Conservation (phyloP, 2,113 vertebrate genomes). For the Perca flavescens region DNA sequence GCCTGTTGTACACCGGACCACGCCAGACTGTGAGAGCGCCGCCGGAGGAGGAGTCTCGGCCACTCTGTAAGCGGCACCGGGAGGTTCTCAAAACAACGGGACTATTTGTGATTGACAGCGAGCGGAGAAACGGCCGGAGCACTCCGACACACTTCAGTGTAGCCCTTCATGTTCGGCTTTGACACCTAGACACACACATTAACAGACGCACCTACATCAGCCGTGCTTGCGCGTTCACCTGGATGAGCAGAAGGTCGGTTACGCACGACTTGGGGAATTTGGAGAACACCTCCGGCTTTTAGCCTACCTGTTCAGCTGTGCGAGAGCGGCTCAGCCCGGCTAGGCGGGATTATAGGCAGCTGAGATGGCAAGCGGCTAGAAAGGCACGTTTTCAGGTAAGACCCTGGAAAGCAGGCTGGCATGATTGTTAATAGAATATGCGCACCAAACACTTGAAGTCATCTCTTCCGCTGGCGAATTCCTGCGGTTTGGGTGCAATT, state of each 20-base stretch:
- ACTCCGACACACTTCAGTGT: slow-evolving; percentile 11
- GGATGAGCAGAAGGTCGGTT: slow-evolving; percentile 36
- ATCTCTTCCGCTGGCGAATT: not conserved
- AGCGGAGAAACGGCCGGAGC: not conserved
- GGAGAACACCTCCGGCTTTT: slow-evolving; percentile 47
- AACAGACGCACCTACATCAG: not conserved
- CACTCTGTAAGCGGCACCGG: slow-evolving; percentile 32
- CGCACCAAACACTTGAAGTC: slow-evolving; percentile 15
- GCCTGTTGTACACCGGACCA: slow-evolving; percentile 27
- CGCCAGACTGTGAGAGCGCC: slow-evolving; percentile 62
- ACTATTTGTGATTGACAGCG: slow-evolving; percentile 36
- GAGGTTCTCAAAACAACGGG: slow-evolving; percentile 42
- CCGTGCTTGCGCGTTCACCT: slow-evolving; percentile 30
- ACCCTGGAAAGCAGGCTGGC: not conserved
- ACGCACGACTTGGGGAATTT: slow-evolving; percentile 41
- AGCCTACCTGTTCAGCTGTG: slow-evolving; percentile 57
- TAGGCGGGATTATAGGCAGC: slow-evolving; percentile 40
- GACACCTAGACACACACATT: not conserved
- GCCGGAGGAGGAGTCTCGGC: slow-evolving; percentile 52
- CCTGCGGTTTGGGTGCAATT: not conserved
- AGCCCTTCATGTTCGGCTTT: no score
- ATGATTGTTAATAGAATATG: not conserved
- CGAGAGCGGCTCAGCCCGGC: slow-evolving; percentile 24
- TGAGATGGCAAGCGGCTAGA: slow-evolving; percentile 32
- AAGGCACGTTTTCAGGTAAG: slow-evolving; percentile 67